A percentile compares a stretch with the other conserved stretches of the same genome.
phyloP scores from a whole-genome alignment of 2,113 vertebrate genomes.

The Colaptes auratus region DNA sequence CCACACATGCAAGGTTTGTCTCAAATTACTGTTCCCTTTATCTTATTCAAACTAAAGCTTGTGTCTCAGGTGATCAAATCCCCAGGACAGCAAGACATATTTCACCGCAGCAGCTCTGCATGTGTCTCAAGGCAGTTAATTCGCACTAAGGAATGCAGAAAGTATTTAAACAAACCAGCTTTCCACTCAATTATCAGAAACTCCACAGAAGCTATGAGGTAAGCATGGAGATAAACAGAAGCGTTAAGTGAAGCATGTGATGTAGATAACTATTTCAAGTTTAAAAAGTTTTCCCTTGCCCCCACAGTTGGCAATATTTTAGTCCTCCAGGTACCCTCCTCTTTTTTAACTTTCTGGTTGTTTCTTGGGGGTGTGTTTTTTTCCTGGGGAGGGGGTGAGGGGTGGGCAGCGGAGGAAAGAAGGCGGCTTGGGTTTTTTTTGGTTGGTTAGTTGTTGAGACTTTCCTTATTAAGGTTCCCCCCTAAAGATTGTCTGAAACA shows the following conservation, averaged over 20 bases:
- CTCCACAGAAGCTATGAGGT: background rate
- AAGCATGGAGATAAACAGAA: constrained; percentile 3
- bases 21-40: background rate
- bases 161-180: constrained; percentile 36
- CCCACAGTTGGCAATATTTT: background rate
- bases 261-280: background rate
- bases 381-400: no score
- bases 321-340: background rate
- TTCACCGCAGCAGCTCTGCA: background rate
- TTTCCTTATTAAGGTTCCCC: background rate
- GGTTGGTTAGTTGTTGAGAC: background rate
- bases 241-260: background rate
- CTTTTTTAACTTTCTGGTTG: background rate
- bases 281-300: background rate
- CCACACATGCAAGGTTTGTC: background rate
- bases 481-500: background rate
- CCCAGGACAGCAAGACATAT: fast-evolving
- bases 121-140: background rate
- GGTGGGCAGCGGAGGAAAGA: no score
- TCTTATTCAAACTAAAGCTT: background rate
- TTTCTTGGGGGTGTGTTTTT: background rate
- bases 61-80: background rate
- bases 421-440: background rate
- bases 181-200: constrained; percentile 18
- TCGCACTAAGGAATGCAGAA: constrained; percentile 30